These are phyloP conservation scores for Jordanella pulchra DNA, from an alignment of 2,797 vertebrate species.

Conservation along the genomic window DNA sequence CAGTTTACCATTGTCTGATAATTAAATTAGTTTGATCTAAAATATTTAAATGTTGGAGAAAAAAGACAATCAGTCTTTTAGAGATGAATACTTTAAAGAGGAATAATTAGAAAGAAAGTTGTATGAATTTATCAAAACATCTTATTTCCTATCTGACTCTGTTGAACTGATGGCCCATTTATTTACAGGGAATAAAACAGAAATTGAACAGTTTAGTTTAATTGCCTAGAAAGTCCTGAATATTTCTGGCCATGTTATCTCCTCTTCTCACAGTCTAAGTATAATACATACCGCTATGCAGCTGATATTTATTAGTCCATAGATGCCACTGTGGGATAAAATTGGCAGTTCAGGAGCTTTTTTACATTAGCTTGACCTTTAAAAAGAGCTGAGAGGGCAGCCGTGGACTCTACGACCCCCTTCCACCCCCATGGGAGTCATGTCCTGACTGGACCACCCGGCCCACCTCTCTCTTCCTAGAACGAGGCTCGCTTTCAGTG, in stretches of 20 bases:
- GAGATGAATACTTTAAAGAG: neutral
- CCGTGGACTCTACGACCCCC: slow-evolving; percentile 58
- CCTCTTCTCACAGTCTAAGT: slow-evolving; percentile 71
- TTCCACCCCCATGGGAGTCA: slow-evolving; percentile 35
- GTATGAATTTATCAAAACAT: neutral
- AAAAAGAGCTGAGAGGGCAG: slow-evolving; percentile 76
- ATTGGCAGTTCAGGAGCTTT: slow-evolving; percentile 67
- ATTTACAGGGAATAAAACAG: neutral
- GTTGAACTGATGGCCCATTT: neutral
- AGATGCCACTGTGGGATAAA: slow-evolving; percentile 67
- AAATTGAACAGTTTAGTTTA: slow-evolving; percentile 35
- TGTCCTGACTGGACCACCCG: slow-evolving; percentile 30
- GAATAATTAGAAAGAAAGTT: slow-evolving; percentile 1
- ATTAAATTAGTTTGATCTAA: neutral
- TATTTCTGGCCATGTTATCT: slow-evolving; percentile 56
- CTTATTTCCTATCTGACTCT: neutral
- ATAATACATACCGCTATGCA: slow-evolving; percentile 72
- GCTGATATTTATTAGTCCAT: slow-evolving; percentile 77
- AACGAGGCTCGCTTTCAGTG: slow-evolving; percentile 72
- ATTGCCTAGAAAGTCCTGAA: slow-evolving; percentile 54
- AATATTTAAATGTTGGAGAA: neutral
- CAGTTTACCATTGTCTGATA: neutral
- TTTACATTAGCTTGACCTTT: slow-evolving; percentile 79
- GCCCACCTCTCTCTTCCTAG: slow-evolving; percentile 63
- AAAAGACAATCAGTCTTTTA: neutral